phyloP scores from a whole-genome alignment of 1,140 invertebrate species.

The Anoplophora glabripennis region DNA sequence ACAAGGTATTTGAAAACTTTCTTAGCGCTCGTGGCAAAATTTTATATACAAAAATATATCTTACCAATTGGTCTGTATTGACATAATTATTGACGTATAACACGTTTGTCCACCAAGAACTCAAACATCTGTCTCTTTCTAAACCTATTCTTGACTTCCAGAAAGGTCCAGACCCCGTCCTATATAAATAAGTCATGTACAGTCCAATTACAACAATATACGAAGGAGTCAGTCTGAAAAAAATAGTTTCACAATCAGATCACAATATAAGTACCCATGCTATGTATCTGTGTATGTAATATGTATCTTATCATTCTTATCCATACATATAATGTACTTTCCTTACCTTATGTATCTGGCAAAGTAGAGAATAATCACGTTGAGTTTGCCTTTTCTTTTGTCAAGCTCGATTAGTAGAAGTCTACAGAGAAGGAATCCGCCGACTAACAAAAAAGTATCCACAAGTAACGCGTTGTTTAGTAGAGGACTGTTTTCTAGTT shows the following conservation, averaged over 20 bases:
- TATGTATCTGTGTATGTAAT: too few species aligned
- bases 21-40: too few species aligned
- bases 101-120: slow-evolving; percentile 81
- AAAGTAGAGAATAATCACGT: slow-evolving; percentile 60
- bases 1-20: slow-evolving; percentile 14
- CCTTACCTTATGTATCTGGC: slow-evolving; percentile 62
- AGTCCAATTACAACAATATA: slow-evolving; percentile 66
- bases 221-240: slow-evolving; percentile 65
- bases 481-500: slow-evolving; percentile 42
- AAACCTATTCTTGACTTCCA: slow-evolving; percentile 60
- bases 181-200: slow-evolving; percentile 66
- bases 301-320: too few species aligned
- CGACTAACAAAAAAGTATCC: slow-evolving; percentile 68
- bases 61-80: slow-evolving; percentile 62
- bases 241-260: too few species aligned
- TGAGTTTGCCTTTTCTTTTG: slow-evolving; percentile 59
- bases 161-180: slow-evolving; percentile 63
- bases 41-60: too few species aligned
- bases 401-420: slow-evolving; percentile 65
- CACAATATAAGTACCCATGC: too few species aligned
- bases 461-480: slow-evolving; percentile 63
- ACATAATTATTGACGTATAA: slow-evolving; percentile 85
- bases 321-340: slow-evolving; percentile 1
- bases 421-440: slow-evolving; percentile 65
- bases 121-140: slow-evolving; percentile 64